Conservation (phyloP, 2,113 vertebrate species). For the Tetrax tetrax region DNA sequence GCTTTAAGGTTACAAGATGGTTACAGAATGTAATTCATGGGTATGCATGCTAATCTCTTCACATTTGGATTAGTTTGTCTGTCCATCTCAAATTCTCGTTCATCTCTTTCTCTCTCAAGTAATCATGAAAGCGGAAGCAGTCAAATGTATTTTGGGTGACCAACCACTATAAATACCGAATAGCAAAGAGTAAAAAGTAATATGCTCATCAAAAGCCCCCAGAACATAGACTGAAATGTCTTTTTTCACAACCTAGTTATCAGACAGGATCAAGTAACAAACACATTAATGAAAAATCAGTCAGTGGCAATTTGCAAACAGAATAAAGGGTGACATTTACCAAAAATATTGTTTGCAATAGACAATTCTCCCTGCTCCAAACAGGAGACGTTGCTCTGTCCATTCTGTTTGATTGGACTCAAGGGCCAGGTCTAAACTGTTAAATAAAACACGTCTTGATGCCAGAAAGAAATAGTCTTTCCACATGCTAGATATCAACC, state of each 20-base stretch:
- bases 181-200: background rate
- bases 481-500: background rate
- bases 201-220: background rate
- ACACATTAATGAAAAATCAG: background rate
- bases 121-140: background rate
- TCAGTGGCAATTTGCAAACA: background rate
- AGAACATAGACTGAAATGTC: background rate
- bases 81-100: background rate
- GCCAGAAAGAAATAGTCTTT: background rate
- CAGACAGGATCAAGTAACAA: background rate
- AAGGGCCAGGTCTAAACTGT: background rate
- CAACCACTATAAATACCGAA: background rate
- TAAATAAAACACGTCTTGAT: background rate
- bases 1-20: background rate
- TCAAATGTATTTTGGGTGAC: background rate
- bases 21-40: background rate
- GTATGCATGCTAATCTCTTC: background rate
- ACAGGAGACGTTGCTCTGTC: background rate
- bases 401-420: background rate
- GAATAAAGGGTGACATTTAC: background rate
- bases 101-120: background rate
- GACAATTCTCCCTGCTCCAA: background rate
- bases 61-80: background rate
- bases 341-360: background rate
- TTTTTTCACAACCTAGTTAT: background rate